These are phyloP conservation scores for Apogon talboti DNA, from an alignment of 2,797 vertebrate species.

Conservation along the genomic window DNA sequence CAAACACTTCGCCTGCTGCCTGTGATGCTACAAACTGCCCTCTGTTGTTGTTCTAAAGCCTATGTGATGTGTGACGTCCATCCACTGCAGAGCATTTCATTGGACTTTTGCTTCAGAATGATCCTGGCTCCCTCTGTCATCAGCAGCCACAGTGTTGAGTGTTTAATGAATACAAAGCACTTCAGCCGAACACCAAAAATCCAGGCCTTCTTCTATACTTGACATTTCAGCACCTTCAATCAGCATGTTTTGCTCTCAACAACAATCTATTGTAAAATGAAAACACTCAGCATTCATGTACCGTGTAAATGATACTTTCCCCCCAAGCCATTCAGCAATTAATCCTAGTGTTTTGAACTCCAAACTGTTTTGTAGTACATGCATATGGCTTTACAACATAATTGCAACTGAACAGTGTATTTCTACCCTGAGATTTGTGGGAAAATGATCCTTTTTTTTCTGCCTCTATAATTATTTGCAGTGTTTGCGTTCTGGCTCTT, in stretches of 20 bases:
- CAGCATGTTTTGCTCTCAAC: slow-evolving; percentile 58
- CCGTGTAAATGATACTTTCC: slow-evolving; percentile 64
- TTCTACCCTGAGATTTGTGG: slow-evolving; percentile 50
- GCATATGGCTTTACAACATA: slow-evolving; percentile 35
- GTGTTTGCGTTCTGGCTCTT: slow-evolving; percentile 35
- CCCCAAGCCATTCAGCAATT: slow-evolving; percentile 59
- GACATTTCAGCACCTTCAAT: slow-evolving; percentile 75
- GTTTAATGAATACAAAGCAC: slow-evolving; percentile 72
- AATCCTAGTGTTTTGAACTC: slow-evolving; percentile 37
- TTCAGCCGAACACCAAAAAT: slow-evolving; percentile 70
- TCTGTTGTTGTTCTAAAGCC: slow-evolving; percentile 23
- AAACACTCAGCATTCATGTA: slow-evolving; percentile 54
- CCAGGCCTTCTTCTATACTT: slow-evolving; percentile 60
- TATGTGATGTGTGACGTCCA: slow-evolving; percentile 18
- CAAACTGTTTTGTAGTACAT: slow-evolving; percentile 16
- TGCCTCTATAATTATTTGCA: slow-evolving; percentile 48
- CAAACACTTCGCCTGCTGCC: slow-evolving; percentile 27
- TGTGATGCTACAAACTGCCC: slow-evolving; percentile 10
- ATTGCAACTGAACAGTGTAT: slow-evolving; percentile 39
- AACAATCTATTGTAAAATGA: slow-evolving; percentile 59
- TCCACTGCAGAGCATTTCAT: slow-evolving; percentile 51
- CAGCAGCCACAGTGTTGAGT: slow-evolving; percentile 56
- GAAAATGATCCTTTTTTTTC: slow-evolving; percentile 24
- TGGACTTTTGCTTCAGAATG: slow-evolving; percentile 49
- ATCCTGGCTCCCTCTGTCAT: slow-evolving; percentile 58